Evolutionary conservation across 2,888 invertebrate genomes (phyloP), one percentile per base, ranked within the genome.

Genomic region (Brachynemurus nebulosus): DNA sequence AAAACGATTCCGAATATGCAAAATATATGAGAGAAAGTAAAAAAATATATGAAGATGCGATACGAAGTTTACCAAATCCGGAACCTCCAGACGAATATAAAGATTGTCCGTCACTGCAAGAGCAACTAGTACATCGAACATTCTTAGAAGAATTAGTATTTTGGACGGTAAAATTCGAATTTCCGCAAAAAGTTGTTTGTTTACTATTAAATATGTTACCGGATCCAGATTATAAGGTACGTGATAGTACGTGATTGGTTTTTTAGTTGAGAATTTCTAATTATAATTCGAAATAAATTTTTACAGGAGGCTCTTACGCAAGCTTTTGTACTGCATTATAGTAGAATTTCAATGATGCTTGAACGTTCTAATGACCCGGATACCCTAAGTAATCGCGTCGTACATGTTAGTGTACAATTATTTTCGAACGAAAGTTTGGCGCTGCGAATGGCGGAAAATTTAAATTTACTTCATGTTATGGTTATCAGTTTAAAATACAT

Each of bases 131-230:
- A 23, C 91, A 93, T 65, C 77, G 76, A 54, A 90, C 88, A 0
- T 76, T 93, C 50, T 70, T 93, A 16, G 95, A 96, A 63, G 97
- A 97, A 69, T 75, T 97, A 52, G 88, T 96, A 54, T 96, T 97
- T 69, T 97, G 97, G 96, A 92, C 91, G 17, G 91, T 96, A 48
- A 89, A 89, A 61, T 92, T 86, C 64, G 93, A 96, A 65, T 97
- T 96, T 68, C 96, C 96, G 1, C 93, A 96, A 67, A 92, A 91
- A 61, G 76, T 97, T 45, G 95, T 96, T 42, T 96, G 95, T 59
- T 78, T 96, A 52, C 67, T 97, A 48, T 74, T 97, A 43, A 92
- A 93, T 61, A 86, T 97, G 83, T 69, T 97, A 56, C 95, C 95
- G 2, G 92, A 95, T 68, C 85, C 86, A 51, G 82, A 86, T 57